Percentiles rank a stretch among this genome's conserved stretches.
These are phyloP conservation scores for Gymnarchus niloticus DNA, from an alignment of 2,113 vertebrate species.

Conservation along the genomic window DNA sequence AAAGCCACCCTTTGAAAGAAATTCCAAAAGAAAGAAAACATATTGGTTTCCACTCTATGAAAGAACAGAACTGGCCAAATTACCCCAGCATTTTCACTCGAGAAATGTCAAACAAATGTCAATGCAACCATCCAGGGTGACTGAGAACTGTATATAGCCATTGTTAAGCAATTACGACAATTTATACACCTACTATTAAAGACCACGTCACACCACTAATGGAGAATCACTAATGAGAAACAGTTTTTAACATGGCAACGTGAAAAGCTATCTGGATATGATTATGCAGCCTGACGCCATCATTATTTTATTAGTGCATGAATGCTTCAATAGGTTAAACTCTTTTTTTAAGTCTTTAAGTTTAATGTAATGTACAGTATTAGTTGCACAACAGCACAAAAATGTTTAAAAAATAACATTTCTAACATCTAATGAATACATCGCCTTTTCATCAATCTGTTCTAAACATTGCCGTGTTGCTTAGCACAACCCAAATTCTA, in stretches of 20 bases:
- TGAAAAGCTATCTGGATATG: neutral
- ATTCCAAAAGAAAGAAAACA: neutral
- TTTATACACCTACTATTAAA: conserved; percentile 6
- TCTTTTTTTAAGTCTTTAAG: neutral
- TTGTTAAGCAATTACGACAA: conserved; percentile 5
- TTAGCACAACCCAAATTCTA: neutral
- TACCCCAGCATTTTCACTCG: conserved; percentile 10
- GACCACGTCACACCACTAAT: neutral
- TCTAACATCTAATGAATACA: neutral
- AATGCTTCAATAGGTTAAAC: neutral
- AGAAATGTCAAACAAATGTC: conserved; percentile 20
- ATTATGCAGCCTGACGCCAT: neutral
- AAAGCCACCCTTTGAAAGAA: neutral
- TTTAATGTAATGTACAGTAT: conserved; percentile 4
- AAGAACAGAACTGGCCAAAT: conserved; percentile 7
- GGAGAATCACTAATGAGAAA: neutral
- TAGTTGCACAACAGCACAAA: neutral
- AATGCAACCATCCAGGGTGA: conserved; percentile 12
- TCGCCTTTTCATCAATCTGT: neutral
- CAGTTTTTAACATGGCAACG: conserved; percentile 1
- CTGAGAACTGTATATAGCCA: neutral
- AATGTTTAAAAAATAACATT: conserved; percentile 6
- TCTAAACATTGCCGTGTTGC: neutral
- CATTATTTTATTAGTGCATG: neutral
- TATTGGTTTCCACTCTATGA: neutral